Evolutionary conservation across 1,140 invertebrate genomes (phyloP), one percentile per base, ranked within the genome.

Genomic region (Drosophila trapezifrons): DNA sequence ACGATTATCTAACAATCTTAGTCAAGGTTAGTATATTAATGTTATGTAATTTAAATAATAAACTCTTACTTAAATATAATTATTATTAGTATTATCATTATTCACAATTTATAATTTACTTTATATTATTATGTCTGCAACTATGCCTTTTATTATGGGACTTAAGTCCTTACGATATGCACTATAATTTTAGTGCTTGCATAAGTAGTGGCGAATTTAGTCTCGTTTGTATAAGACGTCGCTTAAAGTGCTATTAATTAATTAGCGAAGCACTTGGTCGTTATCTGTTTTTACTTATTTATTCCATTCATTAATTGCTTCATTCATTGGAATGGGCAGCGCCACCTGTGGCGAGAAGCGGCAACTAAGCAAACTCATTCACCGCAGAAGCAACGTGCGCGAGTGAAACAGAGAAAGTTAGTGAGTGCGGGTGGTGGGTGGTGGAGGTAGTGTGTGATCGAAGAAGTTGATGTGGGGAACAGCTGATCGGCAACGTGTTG

Each of bases 401-500:
- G 57, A 59, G 43, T 8, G 57, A 52, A 12, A n/a, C 0, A 22
- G 62, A 49, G n/a, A 32, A 17, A 51, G 43, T 13, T 9, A 12
- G 17, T 62, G 38, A n/a, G n/a, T 35, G 29, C 6, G 18, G 15
- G 29, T 4, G 10, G 27, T 35, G 32, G 35, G 22, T 18, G 13
- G 38, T 2, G 20, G 9, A n/a, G 17, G 40, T 20, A n/a, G 56
- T 2, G 29, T 9, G 29, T 10, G 42, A 46, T 47, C 17, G n/a
- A 18, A 29, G 51, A 32, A 37, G 27, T 72, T 20, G 18, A 42
- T 35, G 51, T 7, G 13, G 17, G 35, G 29, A 57, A 62, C 76
- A 60, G 76, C 63, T 85, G 82, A 85, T 62, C 72, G 80, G 78
- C 80, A 83, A 82, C 70, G 75, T 82, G 78, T 77, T 81, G 58